Evolutionary conservation across 2,888 invertebrate species (phyloP).

Genomic region (Thalpophila matura): DNA sequence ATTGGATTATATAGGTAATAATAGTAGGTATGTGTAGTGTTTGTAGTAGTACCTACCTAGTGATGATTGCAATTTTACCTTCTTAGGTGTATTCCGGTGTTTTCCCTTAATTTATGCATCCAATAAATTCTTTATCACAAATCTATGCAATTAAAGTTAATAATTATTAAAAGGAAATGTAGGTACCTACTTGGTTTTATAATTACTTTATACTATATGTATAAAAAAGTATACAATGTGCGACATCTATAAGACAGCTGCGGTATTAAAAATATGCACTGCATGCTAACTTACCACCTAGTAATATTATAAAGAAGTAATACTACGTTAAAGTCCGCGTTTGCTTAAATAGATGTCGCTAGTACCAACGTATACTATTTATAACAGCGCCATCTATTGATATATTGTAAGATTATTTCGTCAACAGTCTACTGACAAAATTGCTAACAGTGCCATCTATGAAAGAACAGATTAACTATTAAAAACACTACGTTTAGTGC

Average conservation of each 20-base stretch:
- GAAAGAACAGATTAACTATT: neutral
- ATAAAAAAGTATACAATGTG: neutral
- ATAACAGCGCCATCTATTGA: conserved; percentile 57
- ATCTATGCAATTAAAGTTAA: too few relatives aligned
- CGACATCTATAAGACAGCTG: conserved; percentile 25
- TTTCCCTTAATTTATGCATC: too few relatives aligned
- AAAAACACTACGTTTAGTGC: neutral
- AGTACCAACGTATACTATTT: neutral
- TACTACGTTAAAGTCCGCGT: neutral
- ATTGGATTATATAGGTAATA: too few relatives aligned
- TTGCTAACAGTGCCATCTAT: conserved; percentile 58
- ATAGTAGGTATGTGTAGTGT: too few relatives aligned
- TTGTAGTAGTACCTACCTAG: too few relatives aligned
- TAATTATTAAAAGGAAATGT: too few relatives aligned
- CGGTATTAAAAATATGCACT: neutral
- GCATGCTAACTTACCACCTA: conserved; percentile 18
- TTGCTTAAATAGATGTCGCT: conserved; percentile 55
- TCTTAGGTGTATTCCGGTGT: too few relatives aligned
- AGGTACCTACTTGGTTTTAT: neutral
- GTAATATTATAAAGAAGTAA: neutral
- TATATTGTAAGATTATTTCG: neutral
- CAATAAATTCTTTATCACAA: too few relatives aligned
- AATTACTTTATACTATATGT: too few relatives aligned
- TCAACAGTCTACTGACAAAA: neutral
- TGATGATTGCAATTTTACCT: too few relatives aligned